Evolutionary conservation across 2,113 vertebrate species (phyloP), one percentile per base, ranked within the genome.

Genomic region (Istiophorus platypterus): DNA sequence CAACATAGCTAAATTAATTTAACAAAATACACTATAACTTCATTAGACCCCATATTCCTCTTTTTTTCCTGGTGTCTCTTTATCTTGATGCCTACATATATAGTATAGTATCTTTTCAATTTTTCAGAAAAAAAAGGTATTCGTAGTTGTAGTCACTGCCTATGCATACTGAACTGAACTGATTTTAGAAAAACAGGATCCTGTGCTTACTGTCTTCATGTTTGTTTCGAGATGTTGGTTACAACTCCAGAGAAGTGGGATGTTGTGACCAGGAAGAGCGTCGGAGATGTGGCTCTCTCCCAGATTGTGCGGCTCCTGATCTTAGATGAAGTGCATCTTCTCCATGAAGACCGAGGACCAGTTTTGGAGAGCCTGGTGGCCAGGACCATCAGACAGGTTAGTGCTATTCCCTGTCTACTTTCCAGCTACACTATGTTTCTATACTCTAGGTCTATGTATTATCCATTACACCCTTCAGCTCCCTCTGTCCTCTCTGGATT

Each of bases 161-260:
- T 1, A 14, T 69, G 2, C 20, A 22, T 27, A 9, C 3, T 31
- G 14, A 13, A 2, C 20, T 59, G 12, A 39, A 2, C 20, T 14
- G 10, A 13, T 12, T 73, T 51, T 14, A 22, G 11, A 42, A 12
- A 31, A 57, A 64, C 24, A 31, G 22, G 1, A 11, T 71, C 0
- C 17, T 18, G 1, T 49, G 39, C 7, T 45, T 26, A 11, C 65
- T 29, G 54, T 69, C 1, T 39, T 68, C 14, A 9, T 82, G 2
- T 56, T 45, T 73, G 7, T 80, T 41, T 80, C 58, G 69, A 99
- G 98, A 99, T 99, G 97, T 92, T 99, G 91, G 98, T 99, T 85
- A 99, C 98, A 20, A 99, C 98, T 47, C 98, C 98, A 22, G 98
- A 99, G 92, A 99, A 99, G 86, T 99, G 98, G 98, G 98, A 99